Evolutionary conservation across 1,140 invertebrate species (phyloP), one percentile per base, ranked within the genome.

Genomic region (Drosophila tristis): DNA sequence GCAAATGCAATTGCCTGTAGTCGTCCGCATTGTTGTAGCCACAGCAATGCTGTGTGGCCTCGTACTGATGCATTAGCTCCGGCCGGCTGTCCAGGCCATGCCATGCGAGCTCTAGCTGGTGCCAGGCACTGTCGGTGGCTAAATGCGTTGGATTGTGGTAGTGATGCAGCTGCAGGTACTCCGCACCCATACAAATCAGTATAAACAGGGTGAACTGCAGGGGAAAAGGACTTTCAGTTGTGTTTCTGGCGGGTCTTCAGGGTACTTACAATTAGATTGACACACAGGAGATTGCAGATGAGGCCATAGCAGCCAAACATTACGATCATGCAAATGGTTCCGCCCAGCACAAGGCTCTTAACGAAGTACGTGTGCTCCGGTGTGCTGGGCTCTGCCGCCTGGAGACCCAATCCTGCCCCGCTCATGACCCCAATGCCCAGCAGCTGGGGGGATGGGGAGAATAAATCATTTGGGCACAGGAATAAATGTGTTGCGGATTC

Each of bases 351-450:
- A 25, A 91, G 59, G 11, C 77, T 91, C 58, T 91, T 80, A 8
- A 91, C 85, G 15, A 87, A 91, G 29, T 90, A 91, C 1, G 86
- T 91, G 42, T 91, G 90, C 39, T 89, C 90, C 5, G 84, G 77
- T 0, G 86, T 91, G 42, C 84, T 85, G 3, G 90, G 90, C 42
- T 81, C 60, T 0, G 86, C 86, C 39, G 65, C 66, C 43, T 91
- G 68, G 8, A 91, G 62, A 0, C 90, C 86, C 54, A 90, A 25
- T 4, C 71, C 90, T n/a, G 80, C 80, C 13, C 80, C 73, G 15
- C 54, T 68, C 55, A 91, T 81, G 15, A 87, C 79, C 2, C 76
- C 86, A 9, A 91, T 72, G 31, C 74, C 90, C 26, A 91, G 68
- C 47, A 91, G 57, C 90, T 91, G 2, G 2, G 35, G 51, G 54